These are phyloP conservation scores for Sarcophilus harrisii DNA, from an alignment of 2,797 vertebrate species.

Conservation along the genomic window DNA sequence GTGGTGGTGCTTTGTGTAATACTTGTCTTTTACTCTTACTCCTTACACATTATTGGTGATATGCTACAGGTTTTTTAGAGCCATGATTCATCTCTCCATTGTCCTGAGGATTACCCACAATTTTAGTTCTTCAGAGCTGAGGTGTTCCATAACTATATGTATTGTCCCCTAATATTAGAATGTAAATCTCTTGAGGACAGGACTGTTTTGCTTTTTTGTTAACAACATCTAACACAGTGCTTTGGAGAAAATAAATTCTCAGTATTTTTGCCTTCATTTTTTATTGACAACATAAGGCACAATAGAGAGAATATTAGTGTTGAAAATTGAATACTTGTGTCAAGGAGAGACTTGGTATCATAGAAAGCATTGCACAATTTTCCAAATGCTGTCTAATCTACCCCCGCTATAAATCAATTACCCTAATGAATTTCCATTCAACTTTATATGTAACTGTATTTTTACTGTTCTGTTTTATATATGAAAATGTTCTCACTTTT, in stretches of 20 bases:
- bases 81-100: background rate
- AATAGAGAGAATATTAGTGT: background rate
- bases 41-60: background rate
- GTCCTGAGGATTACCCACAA: background rate
- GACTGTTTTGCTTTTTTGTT: background rate
- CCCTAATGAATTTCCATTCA: background rate
- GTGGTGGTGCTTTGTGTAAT: background rate
- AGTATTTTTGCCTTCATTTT: background rate
- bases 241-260: background rate
- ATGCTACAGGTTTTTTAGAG: background rate
- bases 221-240: background rate
- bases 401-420: background rate
- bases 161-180: background rate
- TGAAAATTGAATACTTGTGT: background rate
- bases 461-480: background rate
- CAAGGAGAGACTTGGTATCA: background rate
- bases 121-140: background rate
- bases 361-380: background rate
- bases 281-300: background rate
- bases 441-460: background rate
- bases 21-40: background rate
- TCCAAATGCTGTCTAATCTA: background rate
- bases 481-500: background rate
- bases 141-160: background rate
- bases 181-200: background rate